Evolutionary conservation across 2,888 invertebrate species (phyloP), one percentile per base, ranked within the genome.

Genomic region (Exocentrus adspersus): DNA sequence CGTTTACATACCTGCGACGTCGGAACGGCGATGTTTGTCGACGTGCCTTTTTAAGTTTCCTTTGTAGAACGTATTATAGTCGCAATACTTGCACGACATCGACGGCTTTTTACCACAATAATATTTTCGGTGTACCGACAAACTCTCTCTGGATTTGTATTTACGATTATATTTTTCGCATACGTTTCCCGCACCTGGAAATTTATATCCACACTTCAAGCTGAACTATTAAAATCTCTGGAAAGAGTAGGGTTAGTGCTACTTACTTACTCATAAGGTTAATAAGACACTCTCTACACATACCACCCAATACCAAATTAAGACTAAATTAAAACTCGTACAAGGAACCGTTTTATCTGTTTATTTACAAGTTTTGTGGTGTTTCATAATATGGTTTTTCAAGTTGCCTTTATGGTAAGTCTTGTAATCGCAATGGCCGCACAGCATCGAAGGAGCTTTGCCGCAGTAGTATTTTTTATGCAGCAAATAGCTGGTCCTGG

Each of bases 381-480:
- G 24, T 21, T 48, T 48, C 24, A 16, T 43, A 7, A 64, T 58
- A 16, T 64, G 63, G n/a, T 48, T 53, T 48, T 64, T 64, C 41
- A 64, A 50, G 54, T 64, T 64, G 4, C 41, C 50, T 6, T 24
- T 59, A 9, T 59, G 48, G 30, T 58, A 59, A 7, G 65, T 57
- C 16, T 62, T 61, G 16, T 62, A 65, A 0, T 58, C 32, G 54
- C 65, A 65, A 9, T 17, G 14, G 6, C 30, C 28, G 24, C 65
- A 65, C 24, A 65, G 53, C 51, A 58, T 65, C 1, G 65, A 62
- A 4, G 65, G 61, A 41, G 48, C 87, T 65, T 87, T 87, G 63
- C 87, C 86, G 80, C 91, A 91, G 79, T 91, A 91, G 76, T 89
- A 88, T 74, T 87, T 88, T 71, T 89, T 85, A 77, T 92, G 92